phyloP scores from a whole-genome alignment of 2,888 invertebrate genomes.

The Epinotia brunnichana region DNA sequence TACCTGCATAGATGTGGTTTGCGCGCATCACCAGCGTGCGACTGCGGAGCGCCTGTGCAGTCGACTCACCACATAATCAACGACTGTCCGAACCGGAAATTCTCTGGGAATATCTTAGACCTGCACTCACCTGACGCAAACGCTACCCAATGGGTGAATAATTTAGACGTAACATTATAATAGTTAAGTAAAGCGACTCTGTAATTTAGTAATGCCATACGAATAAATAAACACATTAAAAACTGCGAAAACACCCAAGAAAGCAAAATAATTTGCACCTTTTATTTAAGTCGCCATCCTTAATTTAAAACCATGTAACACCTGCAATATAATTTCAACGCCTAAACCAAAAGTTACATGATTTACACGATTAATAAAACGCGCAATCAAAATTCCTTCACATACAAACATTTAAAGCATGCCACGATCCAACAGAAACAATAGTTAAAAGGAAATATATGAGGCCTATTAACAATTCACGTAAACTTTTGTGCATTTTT shows the following conservation, averaged over 20 bases:
- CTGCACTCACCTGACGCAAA: too few relatives aligned
- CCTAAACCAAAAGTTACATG: constrained; percentile 1
- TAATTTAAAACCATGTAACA: neutral
- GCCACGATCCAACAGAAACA: constrained; percentile 24
- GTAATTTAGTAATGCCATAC: too few relatives aligned
- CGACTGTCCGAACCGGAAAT: too few relatives aligned
- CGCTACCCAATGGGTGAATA: too few relatives aligned
- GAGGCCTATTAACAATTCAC: constrained; percentile 41
- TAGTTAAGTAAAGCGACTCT: too few relatives aligned
- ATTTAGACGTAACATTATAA: too few relatives aligned
- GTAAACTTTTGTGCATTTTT: constrained; percentile 35
- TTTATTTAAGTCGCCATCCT: neutral
- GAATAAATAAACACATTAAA: too few relatives aligned
- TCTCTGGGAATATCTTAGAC: too few relatives aligned
- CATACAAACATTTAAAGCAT: constrained; percentile 20
- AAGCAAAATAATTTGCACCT: neutral
- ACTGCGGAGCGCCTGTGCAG: too few relatives aligned
- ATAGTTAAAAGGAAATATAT: constrained; percentile 42
- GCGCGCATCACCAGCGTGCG: too few relatives aligned
- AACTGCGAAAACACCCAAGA: neutral
- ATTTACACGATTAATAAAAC: neutral
- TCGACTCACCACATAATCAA: too few relatives aligned
- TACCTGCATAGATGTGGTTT: too few relatives aligned
- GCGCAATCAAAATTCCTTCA: constrained; percentile 36
- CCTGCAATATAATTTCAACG: neutral